Base-by-base conservation (phyloP, 1,140 invertebrate genomes). In the Matsumurasca onukii region DNA sequence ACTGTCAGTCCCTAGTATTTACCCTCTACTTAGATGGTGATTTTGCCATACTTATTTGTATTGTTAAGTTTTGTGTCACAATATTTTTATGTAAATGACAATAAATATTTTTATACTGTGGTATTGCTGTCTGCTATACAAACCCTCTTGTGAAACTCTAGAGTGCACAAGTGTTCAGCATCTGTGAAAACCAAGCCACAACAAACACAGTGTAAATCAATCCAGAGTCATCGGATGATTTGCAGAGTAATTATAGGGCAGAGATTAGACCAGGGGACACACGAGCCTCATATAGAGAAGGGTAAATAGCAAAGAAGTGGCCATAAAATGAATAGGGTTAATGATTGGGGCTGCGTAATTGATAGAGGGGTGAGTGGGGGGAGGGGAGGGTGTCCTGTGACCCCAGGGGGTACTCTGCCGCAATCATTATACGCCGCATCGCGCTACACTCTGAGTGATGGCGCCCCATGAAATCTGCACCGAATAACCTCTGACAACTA, bases 401-500 rank as follows among this genome's bases (percentile, higher is more conserved):
- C 55, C 55, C n/a, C 55, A 59, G 55, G 55, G 55, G 55, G 55
- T 59, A 27, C 55, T 59, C 30, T 29, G 13, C 55, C 55, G 55
- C 55, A 59, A 59, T 59, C 55, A 59, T 59, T 59, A 59, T 59
- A 59, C 55, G 30, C 55, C 30, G 55, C 24, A 59, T 59, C 55
- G 25, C 15, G 55, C 30, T 59, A 27, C 49, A 52, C 55, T 3
- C 13, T 59, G 55, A 59, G 30, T 59, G 55, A 59, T 59, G 55
- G 55, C 55, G 30, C n/a, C 22, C 39, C 51, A 45, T 66, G 65
- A 66, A 66, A 66, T 55, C 45, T 51, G 65, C 48, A 9, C 45
- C 65, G 65, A 34, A 49, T 66, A 31, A 48, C 62, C 62, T 48
- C 31, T 66, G 65, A 66, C 31, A 30, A 59, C 55, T 59, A 59